Evolutionary conservation across 2,888 invertebrate species (phyloP), one percentile per base, ranked within the genome.

Genomic region (Clusia tigrina): DNA sequence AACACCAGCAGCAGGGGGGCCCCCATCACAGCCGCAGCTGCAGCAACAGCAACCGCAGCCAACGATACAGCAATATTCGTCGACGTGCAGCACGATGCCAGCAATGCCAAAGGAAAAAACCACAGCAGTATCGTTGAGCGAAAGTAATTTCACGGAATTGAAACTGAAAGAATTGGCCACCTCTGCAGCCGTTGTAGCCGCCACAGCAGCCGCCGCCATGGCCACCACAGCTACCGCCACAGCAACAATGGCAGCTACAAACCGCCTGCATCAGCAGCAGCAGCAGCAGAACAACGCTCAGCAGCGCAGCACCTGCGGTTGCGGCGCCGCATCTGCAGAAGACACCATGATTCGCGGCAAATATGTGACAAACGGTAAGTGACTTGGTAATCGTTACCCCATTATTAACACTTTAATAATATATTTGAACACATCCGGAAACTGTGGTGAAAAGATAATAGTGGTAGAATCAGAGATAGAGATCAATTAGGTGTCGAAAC

Each of bases 61-160:
- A 69, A 42, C 42, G n/a, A 63, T 64, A 48, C 65, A 66, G 46
- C 69, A 69, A 60, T 68, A 67, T 65, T 61, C 74, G 66, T 67
- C 69, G 59, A 57, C 66, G 59, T 71, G 73, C 69, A 73, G 66
- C 71, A 81, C 78, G 73, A 83, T 83, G 82, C 82, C 83, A 81
- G 81, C 83, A 71, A 83, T 83, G 83, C 80, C 83, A 77, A 82
- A 83, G 76, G 83, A 83, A 70, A 82, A 83, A 78, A 72, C 81
- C 59, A 77, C 81, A 65, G 76, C 81, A 71, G 76, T 83, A 67
- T 78, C 82, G 68, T 67, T 82, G 68, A 78, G 68, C 69, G 82
- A 82, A 71, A 74, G 74, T 71, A 80, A 79, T 73, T 81, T 76
- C 71, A 69, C 72, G 58, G 78, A 80, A 68, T 69, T 81, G 22